Conservation (phyloP, 37 sponge, comb jelly and placozoan species). For the Ianthella basta region DNA sequence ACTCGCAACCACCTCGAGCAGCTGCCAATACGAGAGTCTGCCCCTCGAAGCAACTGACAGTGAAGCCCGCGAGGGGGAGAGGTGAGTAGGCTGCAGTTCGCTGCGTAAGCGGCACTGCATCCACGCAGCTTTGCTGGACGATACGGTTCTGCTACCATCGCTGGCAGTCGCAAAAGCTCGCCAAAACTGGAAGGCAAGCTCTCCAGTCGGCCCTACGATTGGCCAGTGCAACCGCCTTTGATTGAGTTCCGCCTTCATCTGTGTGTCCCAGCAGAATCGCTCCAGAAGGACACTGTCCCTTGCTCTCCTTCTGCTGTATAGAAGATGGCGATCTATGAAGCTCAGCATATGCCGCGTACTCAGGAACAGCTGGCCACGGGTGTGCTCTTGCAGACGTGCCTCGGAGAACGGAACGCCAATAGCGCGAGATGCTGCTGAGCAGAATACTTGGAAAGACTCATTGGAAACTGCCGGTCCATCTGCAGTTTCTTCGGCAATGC, state of each 20-base stretch:
- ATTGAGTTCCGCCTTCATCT: neutral
- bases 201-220: neutral
- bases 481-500: slow-evolving; percentile 8
- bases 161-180: neutral
- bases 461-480: neutral
- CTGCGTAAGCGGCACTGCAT: too few species aligned
- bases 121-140: too few species aligned
- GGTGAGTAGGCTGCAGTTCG: too few species aligned
- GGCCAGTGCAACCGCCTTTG: neutral
- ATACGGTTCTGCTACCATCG: neutral
- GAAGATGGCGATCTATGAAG: too few species aligned
- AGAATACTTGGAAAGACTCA: neutral
- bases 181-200: neutral
- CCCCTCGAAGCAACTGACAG: neutral
- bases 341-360: too few species aligned
- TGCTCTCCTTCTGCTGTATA: neutral
- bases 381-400: too few species aligned
- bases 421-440: too few species aligned
- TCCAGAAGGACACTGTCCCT: neutral
- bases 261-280: neutral
- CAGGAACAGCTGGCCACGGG: too few species aligned
- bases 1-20: neutral
- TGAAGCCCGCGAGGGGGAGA: too few species aligned
- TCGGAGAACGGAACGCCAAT: too few species aligned
- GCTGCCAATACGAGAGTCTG: neutral